A percentile compares a stretch with the other conserved stretches of the same genome.
These are phyloP conservation scores for Microtus richardsoni DNA, from an alignment of 2,113 vertebrate genomes.

Conservation along the genomic window DNA sequence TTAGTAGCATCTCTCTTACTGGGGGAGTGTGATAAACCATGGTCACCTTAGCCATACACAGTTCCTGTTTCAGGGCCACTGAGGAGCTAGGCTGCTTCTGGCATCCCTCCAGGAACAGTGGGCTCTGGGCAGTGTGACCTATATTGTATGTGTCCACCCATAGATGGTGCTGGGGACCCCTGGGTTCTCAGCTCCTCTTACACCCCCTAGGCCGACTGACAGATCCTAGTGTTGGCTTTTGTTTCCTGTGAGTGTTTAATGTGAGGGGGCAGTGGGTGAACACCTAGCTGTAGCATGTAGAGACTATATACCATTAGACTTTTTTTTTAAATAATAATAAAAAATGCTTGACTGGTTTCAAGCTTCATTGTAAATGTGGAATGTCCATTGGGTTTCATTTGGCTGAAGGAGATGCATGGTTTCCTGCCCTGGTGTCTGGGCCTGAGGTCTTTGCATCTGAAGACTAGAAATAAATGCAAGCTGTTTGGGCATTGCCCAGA, in stretches of 20 bases:
- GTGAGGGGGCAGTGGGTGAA: slow-evolving; percentile 72
- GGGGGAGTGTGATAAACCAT: background rate
- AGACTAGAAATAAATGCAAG: background rate
- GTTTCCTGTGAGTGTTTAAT: slow-evolving; percentile 71
- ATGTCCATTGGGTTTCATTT: slow-evolving; percentile 61
- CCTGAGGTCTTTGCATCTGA: background rate
- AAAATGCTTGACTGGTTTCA: slow-evolving; percentile 90
- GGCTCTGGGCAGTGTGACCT: rapidly evolving
- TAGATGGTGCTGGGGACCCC: background rate
- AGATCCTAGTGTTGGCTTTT: background rate
- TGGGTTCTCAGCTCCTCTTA: background rate
- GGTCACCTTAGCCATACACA: background rate
- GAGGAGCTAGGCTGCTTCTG: background rate
- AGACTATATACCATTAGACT: slow-evolving; percentile 82
- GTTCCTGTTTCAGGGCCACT: background rate
- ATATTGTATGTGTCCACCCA: rapidly evolving
- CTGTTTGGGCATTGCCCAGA: background rate
- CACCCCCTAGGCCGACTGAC: background rate
- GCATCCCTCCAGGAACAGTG: background rate
- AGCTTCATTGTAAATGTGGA: slow-evolving; percentile 82
- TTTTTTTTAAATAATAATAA: slow-evolving; percentile 75
- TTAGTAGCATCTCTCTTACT: background rate
- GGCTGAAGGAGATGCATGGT: background rate
- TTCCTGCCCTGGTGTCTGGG: background rate
- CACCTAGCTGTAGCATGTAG: slow-evolving; percentile 85